Evolutionary conservation across 2,888 invertebrate species (phyloP), one percentile per base, ranked within the genome.

Genomic region (Tipula lateralis): DNA sequence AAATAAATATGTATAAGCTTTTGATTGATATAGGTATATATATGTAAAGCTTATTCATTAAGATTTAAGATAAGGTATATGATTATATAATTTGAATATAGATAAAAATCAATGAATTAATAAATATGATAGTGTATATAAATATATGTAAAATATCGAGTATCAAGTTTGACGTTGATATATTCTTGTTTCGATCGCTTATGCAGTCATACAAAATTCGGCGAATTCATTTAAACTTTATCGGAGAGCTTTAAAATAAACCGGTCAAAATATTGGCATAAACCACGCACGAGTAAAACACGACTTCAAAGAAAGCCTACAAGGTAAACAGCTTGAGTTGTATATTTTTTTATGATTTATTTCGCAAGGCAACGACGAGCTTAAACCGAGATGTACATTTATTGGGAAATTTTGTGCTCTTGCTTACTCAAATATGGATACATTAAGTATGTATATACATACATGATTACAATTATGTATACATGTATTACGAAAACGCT

Each of bases 81-180:
- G 66, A 66, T 66, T 66, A 66, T 66, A 24, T 66, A 66, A 66
- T 66, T 66, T 66, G 66, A 66, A 66, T 66, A 66, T 66, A 66
- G 66, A 66, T 66, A 66, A 66, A 24, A 19, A 66, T 66, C 66
- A 24, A 44, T 24, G 24, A 24, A 6, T 66, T 24, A 9, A 66
- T 44, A 44, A 2, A 44, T 44, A 5, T 44, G n/a, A 16, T 44
- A 5, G 16, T 44, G 44, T 50, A 16, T 44, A 44, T 44, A n/a
- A n/a, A n/a, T n/a, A 36, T 36, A 36, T 36, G 12, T 44, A 66
- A 66, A 24, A 66, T 66, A 66, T 66, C 66, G 66, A 19, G 66
- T 66, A 66, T 66, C 66, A 66, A 24, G 24, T 66, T 66, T 66
- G 66, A 66, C 66, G 66, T 66, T 66, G 66, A 66, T 66, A 24